These are phyloP conservation scores for Pristionchus exspectatus DNA, from an alignment of 2,888 invertebrate species.

Conservation along the genomic window DNA sequence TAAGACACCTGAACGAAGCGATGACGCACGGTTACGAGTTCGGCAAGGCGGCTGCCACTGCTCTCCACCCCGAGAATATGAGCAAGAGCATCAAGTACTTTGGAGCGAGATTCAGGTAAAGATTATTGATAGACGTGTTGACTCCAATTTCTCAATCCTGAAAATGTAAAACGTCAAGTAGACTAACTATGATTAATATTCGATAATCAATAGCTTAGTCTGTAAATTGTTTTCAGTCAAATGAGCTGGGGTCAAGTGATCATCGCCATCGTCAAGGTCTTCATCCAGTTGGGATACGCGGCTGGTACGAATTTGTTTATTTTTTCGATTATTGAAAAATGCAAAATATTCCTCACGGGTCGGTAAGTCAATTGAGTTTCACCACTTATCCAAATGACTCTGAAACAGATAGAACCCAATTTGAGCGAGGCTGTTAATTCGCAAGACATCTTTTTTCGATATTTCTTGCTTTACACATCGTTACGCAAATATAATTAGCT, in stretches of 20 bases:
- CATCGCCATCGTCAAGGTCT: constrained; percentile 64
- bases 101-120: constrained; percentile 56
- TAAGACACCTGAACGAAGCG: constrained; percentile 75
- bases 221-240: constrained; percentile 64
- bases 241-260: constrained; percentile 77
- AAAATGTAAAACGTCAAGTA: no score
- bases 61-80: constrained; percentile 75
- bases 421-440: no score
- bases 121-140: background rate
- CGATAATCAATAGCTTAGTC: no score
- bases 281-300: constrained; percentile 59
- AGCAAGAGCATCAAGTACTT: constrained; percentile 62
- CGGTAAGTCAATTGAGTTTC: no score
- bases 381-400: no score
- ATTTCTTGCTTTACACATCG: no score
- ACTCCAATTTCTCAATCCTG: no score
- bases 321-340: background rate
- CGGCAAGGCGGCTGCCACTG: constrained; percentile 73
- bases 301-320: background rate
- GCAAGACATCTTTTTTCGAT: no score
- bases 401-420: no score
- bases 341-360: no score
- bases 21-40: constrained; percentile 74
- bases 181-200: no score
- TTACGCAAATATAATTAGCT: no score